phyloP scores from a whole-genome alignment of 1,140 invertebrate genomes.

The Berghia stephanieae region DNA sequence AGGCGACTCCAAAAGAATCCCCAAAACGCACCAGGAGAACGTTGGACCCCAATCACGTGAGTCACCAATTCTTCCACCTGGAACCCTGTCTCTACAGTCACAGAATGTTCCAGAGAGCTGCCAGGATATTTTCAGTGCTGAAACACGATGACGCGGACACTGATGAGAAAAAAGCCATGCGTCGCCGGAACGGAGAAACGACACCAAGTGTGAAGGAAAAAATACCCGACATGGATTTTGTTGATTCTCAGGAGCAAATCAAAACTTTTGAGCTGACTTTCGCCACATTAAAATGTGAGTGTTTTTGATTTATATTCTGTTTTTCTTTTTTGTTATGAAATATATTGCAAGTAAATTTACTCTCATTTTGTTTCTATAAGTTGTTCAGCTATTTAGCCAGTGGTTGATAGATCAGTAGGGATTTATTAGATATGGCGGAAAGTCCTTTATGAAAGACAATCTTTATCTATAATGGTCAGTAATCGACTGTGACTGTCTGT shows the following conservation, averaged over 20 bases:
- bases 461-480: too few species aligned
- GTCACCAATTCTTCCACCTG: conserved; percentile 45
- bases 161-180: background rate
- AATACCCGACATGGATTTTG: conserved; percentile 46
- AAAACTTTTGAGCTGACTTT: conserved; percentile 55
- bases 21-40: background rate
- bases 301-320: conserved; percentile 26
- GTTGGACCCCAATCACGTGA: conserved; percentile 20
- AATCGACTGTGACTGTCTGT: too few species aligned
- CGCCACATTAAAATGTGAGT: conserved; percentile 60
- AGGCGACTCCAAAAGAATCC: too few species aligned
- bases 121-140: conserved; percentile 42
- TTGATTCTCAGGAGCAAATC: conserved; percentile 48
- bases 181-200: background rate
- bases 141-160: conserved; percentile 30
- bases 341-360: too few species aligned
- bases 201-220: conserved; percentile 24
- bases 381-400: too few species aligned
- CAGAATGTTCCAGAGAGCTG: conserved; percentile 42
- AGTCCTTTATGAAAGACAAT: too few species aligned
- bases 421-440: too few species aligned
- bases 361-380: too few species aligned
- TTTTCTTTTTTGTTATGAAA: too few species aligned
- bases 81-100: conserved; percentile 49
- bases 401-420: too few species aligned